phyloP scores from a whole-genome alignment of 2,113 vertebrate species.

The Cettia cetti region DNA sequence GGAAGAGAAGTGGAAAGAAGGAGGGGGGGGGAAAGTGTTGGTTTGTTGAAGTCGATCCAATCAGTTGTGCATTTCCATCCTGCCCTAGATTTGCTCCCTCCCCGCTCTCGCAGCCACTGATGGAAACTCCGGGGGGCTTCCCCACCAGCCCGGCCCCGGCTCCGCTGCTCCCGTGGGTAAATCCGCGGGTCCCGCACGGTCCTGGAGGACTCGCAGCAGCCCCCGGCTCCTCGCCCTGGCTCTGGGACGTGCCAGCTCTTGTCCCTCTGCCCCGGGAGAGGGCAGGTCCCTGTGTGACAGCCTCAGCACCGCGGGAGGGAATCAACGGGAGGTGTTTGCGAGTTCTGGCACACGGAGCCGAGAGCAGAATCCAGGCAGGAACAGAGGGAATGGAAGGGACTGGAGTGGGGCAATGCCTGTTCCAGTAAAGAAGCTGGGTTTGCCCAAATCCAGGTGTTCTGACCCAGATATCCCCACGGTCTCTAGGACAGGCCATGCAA shows the following conservation, averaged over 20 bases:
- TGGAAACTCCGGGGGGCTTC: background rate
- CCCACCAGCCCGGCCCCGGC: background rate
- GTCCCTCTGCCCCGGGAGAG: background rate
- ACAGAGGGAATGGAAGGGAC: background rate
- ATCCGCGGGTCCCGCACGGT: background rate
- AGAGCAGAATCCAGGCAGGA: background rate
- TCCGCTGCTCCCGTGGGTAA: background rate
- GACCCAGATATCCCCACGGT: background rate
- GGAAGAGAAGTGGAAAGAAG: background rate
- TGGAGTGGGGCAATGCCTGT: fast-evolving
- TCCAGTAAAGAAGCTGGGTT: background rate
- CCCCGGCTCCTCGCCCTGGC: background rate
- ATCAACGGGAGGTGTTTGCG: background rate
- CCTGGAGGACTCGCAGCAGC: fast-evolving
- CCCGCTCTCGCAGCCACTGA: background rate
- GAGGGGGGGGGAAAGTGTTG: background rate
- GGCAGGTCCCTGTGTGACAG: background rate
- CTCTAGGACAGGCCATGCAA: background rate
- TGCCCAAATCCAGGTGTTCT: background rate
- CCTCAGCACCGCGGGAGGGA: background rate
- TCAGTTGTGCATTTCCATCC: background rate
- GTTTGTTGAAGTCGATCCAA: background rate
- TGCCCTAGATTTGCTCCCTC: background rate
- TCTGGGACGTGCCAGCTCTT: background rate
- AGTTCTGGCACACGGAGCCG: fast-evolving